Percentiles rank a stretch among this genome's conserved stretches.
These are phyloP conservation scores for Paracyclopina nana DNA, from an alignment of 1,140 invertebrate genomes.

Conservation along the genomic window DNA sequence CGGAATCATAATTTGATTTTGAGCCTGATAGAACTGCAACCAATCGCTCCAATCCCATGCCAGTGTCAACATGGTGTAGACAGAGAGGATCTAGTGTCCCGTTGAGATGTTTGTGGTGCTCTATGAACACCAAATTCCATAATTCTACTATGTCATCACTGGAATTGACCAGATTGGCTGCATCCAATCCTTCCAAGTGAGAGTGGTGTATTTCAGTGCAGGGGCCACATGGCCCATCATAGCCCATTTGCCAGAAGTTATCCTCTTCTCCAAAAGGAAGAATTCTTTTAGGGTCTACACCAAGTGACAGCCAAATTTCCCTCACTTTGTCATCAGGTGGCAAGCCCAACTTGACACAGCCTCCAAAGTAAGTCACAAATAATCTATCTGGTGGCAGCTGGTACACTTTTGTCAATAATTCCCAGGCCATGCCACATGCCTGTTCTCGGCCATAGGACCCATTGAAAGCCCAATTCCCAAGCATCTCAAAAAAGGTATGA, in stretches of 20 bases:
- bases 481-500: constrained; percentile 99
- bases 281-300: constrained; percentile 44
- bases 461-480: constrained; percentile 99
- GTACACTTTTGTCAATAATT: constrained; percentile 58
- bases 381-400: constrained; percentile 43
- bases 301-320: constrained; percentile 22
- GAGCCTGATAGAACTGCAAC: constrained; percentile 53
- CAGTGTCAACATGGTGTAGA: constrained; percentile 59
- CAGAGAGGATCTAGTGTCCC: constrained; percentile 35
- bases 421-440: constrained; percentile 72
- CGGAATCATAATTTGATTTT: constrained; percentile 71
- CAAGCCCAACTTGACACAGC: background rate
- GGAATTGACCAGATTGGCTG: constrained; percentile 78
- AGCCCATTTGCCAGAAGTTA: constrained; percentile 97
- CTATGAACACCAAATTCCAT: constrained; percentile 98
- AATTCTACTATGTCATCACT: constrained; percentile 98
- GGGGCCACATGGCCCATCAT: constrained; percentile 70
- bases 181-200: constrained; percentile 40
- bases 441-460: constrained; percentile 87
- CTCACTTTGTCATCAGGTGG: background rate
- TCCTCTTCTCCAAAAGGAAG: constrained; percentile 56
- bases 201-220: constrained; percentile 85
- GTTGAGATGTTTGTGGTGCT: constrained; percentile 31
- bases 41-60: constrained; percentile 73
- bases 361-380: constrained; percentile 74